Percentiles rank a stretch among this genome's conserved stretches.
phyloP scores from a whole-genome alignment of 2,797 vertebrate genomes.

The Aulostomus chinensis region DNA sequence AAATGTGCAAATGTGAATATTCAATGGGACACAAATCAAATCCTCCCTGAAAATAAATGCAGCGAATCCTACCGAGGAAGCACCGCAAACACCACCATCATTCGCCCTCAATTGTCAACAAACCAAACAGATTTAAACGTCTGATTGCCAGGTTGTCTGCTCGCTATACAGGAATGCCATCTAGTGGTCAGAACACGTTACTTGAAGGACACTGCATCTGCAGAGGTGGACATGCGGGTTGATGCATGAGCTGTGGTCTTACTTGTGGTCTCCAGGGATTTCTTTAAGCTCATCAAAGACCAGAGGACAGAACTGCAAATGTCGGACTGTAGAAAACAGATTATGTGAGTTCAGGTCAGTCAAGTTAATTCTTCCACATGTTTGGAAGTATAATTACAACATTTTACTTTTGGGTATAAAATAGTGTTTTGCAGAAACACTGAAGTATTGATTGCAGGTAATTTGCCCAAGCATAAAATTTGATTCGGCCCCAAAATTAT shows the following conservation, averaged over 20 bases:
- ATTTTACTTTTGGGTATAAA: neutral
- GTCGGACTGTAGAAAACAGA: neutral
- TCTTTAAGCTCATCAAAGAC: slow-evolving; percentile 1
- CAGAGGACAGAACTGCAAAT: neutral
- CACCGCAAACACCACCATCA: too few relatives aligned
- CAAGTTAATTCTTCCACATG: slow-evolving; percentile 11
- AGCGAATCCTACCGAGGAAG: neutral
- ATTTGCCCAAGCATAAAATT: too few relatives aligned
- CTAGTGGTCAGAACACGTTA: slow-evolving; percentile 57
- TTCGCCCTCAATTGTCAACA: slow-evolving; percentile 8
- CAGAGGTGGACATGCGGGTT: neutral
- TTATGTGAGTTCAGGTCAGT: slow-evolving; percentile 3
- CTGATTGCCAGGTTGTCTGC: slow-evolving; percentile 18
- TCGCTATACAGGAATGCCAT: slow-evolving; percentile 61
- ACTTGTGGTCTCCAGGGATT: neutral
- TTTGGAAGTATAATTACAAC: slow-evolving; percentile 10
- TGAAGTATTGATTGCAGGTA: slow-evolving; percentile 23
- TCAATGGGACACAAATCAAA: slow-evolving; percentile 27
- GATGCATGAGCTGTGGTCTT: slow-evolving; percentile 2
- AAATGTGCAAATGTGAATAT: slow-evolving; percentile 32
- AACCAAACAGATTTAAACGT: slow-evolving; percentile 12
- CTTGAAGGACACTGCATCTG: neutral
- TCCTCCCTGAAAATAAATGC: slow-evolving; percentile 8
- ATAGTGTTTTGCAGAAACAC: slow-evolving; percentile 20
- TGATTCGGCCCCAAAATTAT: too few relatives aligned